Conservation (phyloP, 2,888 invertebrate species). For the Cantharis lateralis region DNA sequence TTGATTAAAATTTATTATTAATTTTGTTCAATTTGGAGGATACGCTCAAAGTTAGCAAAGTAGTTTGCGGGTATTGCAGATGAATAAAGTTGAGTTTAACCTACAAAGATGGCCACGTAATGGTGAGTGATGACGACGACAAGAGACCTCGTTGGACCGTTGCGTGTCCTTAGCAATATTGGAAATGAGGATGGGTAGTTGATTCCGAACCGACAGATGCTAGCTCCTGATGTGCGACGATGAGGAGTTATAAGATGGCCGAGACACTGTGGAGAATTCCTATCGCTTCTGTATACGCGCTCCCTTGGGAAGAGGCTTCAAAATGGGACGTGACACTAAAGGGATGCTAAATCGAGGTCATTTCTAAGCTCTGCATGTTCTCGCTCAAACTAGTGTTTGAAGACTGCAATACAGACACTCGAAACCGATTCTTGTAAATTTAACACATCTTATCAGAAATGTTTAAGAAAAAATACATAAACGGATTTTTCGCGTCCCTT, state of each 20-base stretch:
- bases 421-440: constrained; percentile 33
- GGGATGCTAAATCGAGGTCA: constrained; percentile 49
- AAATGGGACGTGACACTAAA: constrained; percentile 50
- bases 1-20: not conserved
- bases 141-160: constrained; percentile 40
- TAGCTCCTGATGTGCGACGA: constrained; percentile 40
- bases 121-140: constrained; percentile 46
- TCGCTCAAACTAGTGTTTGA: constrained; percentile 39
- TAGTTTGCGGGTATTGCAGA: constrained; percentile 30
- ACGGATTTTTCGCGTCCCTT: not conserved
- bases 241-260: constrained; percentile 45
- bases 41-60: constrained; percentile 17
- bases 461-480: not conserved
- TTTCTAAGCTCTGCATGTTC: constrained; percentile 51
- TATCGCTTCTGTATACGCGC: constrained; percentile 38
- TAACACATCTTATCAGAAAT: constrained; percentile 29
- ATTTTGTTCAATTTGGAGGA: not conserved
- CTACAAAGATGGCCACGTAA: constrained; percentile 37
- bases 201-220: constrained; percentile 39
- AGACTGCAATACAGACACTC: constrained; percentile 34
- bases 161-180: constrained; percentile 39
- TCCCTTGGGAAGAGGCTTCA: constrained; percentile 47
- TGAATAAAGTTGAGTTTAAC: constrained; percentile 32
- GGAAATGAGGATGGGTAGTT: constrained; percentile 36
- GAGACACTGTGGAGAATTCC: constrained; percentile 39